A percentile compares a stretch with the other conserved stretches of the same genome.
phyloP scores from a whole-genome alignment of 1,140 invertebrate species.

The Drosophila nigromelanica region DNA sequence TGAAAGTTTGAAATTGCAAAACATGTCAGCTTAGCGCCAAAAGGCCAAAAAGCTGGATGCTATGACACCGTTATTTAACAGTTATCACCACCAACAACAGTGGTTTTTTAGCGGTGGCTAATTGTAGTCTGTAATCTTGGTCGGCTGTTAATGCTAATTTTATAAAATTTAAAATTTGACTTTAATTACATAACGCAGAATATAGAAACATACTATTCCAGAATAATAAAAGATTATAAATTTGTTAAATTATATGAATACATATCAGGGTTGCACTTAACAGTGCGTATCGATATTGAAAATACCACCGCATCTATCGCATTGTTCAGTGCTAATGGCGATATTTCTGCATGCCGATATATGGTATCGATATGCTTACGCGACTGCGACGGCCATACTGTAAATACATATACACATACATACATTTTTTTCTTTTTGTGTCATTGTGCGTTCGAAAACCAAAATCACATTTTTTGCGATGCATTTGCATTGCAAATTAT shows the following conservation, averaged over 20 bases:
- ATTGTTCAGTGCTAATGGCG: neutral
- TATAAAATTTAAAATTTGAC: too few relatives aligned
- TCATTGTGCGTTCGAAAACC: conserved; percentile 51
- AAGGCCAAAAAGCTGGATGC: neutral
- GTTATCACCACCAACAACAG: neutral
- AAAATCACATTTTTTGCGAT: conserved; percentile 56
- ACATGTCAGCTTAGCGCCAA: neutral
- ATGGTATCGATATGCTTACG: conserved; percentile 22
- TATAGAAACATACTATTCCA: too few relatives aligned
- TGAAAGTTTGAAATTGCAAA: neutral
- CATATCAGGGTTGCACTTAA: neutral
- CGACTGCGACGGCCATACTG: conserved; percentile 50
- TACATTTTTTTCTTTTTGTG: conserved; percentile 55
- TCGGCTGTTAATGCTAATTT: too few relatives aligned
- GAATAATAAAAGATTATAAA: too few relatives aligned
- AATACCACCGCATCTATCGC: neutral
- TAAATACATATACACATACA: conserved; percentile 54
- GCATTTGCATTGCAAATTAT: conserved; percentile 54
- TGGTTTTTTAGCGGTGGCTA: too few relatives aligned
- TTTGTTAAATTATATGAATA: too few relatives aligned
- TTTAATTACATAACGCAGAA: too few relatives aligned
- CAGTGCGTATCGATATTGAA: conserved; percentile 5
- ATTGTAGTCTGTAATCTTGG: neutral
- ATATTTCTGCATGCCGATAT: conserved; percentile 6
- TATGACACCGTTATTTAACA: neutral